A percentile compares a stretch with the other conserved stretches of the same genome.
phyloP scores from a whole-genome alignment of 1,140 invertebrate species.

The Hermetia illucens region DNA sequence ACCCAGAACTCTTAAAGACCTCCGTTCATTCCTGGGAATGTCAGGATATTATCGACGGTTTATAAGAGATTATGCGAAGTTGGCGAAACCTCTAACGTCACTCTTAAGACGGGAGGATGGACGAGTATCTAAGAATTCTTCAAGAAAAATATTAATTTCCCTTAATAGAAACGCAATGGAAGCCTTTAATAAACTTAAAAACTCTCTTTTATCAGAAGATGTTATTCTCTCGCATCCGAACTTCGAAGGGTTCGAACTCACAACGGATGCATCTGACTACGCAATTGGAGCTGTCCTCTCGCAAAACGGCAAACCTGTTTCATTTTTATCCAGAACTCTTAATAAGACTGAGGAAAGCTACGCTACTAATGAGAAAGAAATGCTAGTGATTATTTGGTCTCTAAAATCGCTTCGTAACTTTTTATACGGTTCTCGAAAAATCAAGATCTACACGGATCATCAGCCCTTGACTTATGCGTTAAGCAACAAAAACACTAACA shows the following conservation, averaged over 20 bases:
- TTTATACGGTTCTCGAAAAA: slow-evolving; percentile 11
- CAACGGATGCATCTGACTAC: slow-evolving; percentile 15
- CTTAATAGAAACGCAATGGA: slow-evolving; percentile 10
- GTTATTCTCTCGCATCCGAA: slow-evolving; percentile 23
- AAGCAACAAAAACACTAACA: slow-evolving; percentile 20
- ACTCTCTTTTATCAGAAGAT: slow-evolving; percentile 22
- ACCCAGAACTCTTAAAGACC: slow-evolving; percentile 6
- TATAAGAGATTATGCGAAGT: slow-evolving; percentile 6
- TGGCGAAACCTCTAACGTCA: slow-evolving; percentile 5
- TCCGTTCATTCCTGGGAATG: slow-evolving; percentile 6
- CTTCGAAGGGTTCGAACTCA: slow-evolving; percentile 18
- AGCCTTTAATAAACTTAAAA: slow-evolving; percentile 27
- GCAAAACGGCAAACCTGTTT: slow-evolving; percentile 11
- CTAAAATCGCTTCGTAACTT: slow-evolving; percentile 24
- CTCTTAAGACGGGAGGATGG: slow-evolving; percentile 6
- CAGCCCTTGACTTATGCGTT: slow-evolving; percentile 27
- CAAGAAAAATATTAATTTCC: slow-evolving; percentile 4
- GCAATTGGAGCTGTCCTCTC: slow-evolving; percentile 19
- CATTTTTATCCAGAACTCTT: slow-evolving; percentile 14
- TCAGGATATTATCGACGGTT: slow-evolving; percentile 7
- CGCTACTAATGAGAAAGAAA: slow-evolving; percentile 14
- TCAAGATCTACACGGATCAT: slow-evolving; percentile 15
- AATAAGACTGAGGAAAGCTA: slow-evolving; percentile 21
- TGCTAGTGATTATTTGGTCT: slow-evolving; percentile 20
- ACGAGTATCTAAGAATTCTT: not conserved